Base-by-base conservation (phyloP, 2,797 vertebrate genomes). In the Euthynnus affinis region DNA sequence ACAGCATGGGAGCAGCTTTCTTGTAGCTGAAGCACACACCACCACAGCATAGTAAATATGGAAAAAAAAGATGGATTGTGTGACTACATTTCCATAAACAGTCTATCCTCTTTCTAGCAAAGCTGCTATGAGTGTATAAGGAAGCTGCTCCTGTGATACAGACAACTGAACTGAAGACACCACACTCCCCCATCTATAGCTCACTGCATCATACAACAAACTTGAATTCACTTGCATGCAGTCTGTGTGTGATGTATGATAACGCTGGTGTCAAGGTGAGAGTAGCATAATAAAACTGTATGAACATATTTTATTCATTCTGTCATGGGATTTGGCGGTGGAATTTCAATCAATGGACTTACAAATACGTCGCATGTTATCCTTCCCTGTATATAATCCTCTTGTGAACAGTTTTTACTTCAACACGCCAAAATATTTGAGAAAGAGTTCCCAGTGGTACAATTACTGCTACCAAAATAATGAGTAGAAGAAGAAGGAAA, bases 401-500 rank as follows among this genome's bases (percentile, higher is more conserved):
- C 51, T 9, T 17, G 29, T 34, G 27, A 61, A 58, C 44, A 1
- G n/a, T 46, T 74, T 83, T 52, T 29, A 57, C 20, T 51, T 63
- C 12, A 65, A 62, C 55, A 76, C 46, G 8, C 27, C 60, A 66
- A 62, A 17, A 58, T 56, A 25, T 71, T 64, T 68, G 74, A 52
- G 29, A 62, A 78, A 71, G n/a, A 58, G 27, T 29, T 90, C 84
- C 78, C 78, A 44, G 13, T 49, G 69, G 84, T 78, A 67, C 71
- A 85, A 84, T 87, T 87, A 83, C 23, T 70, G 55, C 67, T 25
- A 20, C 57, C 48, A 48, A 72, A 85, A 79, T 69, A 68, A 55
- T 25, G 53, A 12, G 5, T 71, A 23, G 29, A 6, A 51, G n/a
- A 49, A 69, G 29, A 8, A 46, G n/a, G 44, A 69, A 40, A 51